These are phyloP conservation scores for Ectemnius cavifrons DNA, from an alignment of 2,888 invertebrate genomes.

Conservation along the genomic window DNA sequence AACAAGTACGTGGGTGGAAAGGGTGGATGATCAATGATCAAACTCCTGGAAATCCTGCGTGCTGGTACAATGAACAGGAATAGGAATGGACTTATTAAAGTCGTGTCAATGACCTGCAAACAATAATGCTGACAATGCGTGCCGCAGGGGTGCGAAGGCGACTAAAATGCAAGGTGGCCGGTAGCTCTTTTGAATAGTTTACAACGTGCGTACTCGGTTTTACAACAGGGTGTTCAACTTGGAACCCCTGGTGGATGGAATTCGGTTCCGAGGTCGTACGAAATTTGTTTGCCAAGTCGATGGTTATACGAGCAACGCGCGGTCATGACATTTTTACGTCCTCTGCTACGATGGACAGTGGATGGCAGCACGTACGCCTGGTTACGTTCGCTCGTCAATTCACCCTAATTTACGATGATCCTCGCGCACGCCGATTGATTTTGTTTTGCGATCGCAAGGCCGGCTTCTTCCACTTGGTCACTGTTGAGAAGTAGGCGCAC, in stretches of 20 bases:
- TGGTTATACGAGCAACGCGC: constrained; percentile 46
- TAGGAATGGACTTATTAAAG: too few relatives aligned
- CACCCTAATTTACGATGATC: constrained; percentile 73
- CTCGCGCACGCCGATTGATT: constrained; percentile 69
- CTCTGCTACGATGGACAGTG: constrained; percentile 56
- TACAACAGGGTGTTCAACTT: not conserved
- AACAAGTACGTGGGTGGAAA: too few relatives aligned
- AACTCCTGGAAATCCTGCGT: too few relatives aligned
- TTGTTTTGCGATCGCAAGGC: constrained; percentile 49
- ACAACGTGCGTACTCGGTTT: too few relatives aligned
- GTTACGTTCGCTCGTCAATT: constrained; percentile 63
- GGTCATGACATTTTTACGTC: constrained; percentile 71
- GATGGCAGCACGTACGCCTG: constrained; percentile 45
- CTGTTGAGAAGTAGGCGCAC: constrained; percentile 20
- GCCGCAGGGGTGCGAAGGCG: too few relatives aligned
- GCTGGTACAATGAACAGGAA: too few relatives aligned
- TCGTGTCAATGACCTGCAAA: too few relatives aligned
- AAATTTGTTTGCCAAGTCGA: constrained; percentile 35
- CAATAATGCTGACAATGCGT: too few relatives aligned
- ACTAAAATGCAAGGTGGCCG: too few relatives aligned
- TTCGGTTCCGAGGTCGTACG: not conserved
- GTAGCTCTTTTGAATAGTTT: too few relatives aligned
- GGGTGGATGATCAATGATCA: too few relatives aligned
- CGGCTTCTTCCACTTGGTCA: constrained; percentile 24
- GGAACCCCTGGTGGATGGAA: not conserved